Evolutionary conservation across 2,888 invertebrate genomes (phyloP), one percentile per base, ranked within the genome.

Genomic region (Sesia bembeciformis): DNA sequence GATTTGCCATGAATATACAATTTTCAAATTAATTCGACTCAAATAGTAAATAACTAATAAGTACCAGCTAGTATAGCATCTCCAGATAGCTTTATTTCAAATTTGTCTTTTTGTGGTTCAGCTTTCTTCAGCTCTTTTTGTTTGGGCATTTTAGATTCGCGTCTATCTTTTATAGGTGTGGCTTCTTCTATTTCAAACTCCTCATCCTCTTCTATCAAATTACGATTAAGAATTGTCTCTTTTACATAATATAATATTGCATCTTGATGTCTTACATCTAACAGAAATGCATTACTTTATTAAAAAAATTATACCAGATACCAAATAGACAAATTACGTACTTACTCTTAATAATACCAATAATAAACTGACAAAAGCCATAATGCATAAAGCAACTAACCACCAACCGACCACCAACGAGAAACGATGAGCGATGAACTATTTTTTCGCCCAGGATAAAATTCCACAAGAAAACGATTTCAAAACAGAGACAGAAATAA

Each of bases 221-320:
- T 59, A 5, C 58, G 56, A n/a, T 68, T 70, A 4, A 84, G 58
- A 52, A 78, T 72, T 0, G 58, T 55, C 57, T 83, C 69, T 58
- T 70, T 72, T 3, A 88, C 76, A 2, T 71, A 58, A 40, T 67
- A 66, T 3, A 87, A 56, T 52, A 74, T 67, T 49, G 78, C 69
- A 55, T 86, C 86, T 72, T 84, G 86, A 52, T 84, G 84, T 53
- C 86, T 74, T 46, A 76, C 58, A 60, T 86, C 87, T 87, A 56
- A 23, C 23, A 23, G 38, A 66, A 66, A 50, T 50, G 38, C 5
- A 49, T 38, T 49, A 49, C 43, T 43, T 43, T 23, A 23, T 23
- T 23, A 23, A 23, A 23, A 23, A 23, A 23, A 23, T 23, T 1
- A 23, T 23, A 23, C 2, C 23, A 23, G 23, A 23, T 23, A 23